Percentiles rank a stretch among this genome's conserved stretches.
These are phyloP conservation scores for Acronicta aceris DNA, from an alignment of 2,888 invertebrate species.

Conservation along the genomic window DNA sequence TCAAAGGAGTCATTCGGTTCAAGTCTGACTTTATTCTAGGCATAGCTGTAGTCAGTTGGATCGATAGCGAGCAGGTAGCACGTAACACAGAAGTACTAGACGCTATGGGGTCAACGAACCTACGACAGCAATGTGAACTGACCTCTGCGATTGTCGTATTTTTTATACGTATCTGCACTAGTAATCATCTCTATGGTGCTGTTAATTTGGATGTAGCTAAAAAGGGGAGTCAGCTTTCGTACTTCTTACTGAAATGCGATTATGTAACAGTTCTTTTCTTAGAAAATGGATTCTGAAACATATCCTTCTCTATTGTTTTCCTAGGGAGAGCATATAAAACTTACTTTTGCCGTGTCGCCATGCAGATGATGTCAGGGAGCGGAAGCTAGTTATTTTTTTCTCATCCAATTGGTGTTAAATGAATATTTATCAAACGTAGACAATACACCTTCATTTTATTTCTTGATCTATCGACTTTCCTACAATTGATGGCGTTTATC, in stretches of 20 bases:
- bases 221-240: not conserved
- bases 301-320: no score
- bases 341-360: not conserved
- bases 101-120: slow-evolving; percentile 60
- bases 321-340: not conserved
- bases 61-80: slow-evolving; percentile 57
- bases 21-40: slow-evolving; percentile 37
- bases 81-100: slow-evolving; percentile 46
- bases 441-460: no score
- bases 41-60: slow-evolving; percentile 53
- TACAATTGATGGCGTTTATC: no score
- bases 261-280: not conserved
- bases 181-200: not conserved
- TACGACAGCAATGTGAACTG: slow-evolving; percentile 45
- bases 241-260: not conserved
- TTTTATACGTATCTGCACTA: not conserved
- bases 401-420: no score
- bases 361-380: no score
- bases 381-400: no score
- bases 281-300: not conserved
- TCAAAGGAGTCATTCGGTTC: slow-evolving; percentile 27
- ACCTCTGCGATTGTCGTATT: slow-evolving; percentile 42
- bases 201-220: not conserved
- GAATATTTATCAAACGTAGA: no score
- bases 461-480: not conserved